phyloP scores from a whole-genome alignment of 2,113 vertebrate species.

The Oreochromis tanganicae region DNA sequence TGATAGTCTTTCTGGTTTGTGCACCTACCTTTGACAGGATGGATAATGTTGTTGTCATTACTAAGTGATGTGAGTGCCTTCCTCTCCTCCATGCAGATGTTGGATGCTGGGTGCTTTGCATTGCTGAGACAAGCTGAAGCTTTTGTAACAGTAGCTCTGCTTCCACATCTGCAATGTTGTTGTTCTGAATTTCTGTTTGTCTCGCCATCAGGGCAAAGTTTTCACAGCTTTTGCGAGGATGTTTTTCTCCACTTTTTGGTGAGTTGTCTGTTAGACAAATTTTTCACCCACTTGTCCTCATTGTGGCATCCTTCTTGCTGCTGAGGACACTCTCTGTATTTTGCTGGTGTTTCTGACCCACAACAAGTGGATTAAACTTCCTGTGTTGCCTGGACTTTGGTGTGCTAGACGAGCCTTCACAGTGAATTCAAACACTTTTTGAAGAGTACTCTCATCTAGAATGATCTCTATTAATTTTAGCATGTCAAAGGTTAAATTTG shows the following conservation, averaged over 20 bases:
- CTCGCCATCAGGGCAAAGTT: not conserved
- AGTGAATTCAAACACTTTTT: not conserved
- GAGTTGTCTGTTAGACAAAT: not conserved
- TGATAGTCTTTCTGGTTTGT: not conserved
- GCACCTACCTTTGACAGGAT: not conserved
- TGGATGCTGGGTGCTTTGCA: not conserved
- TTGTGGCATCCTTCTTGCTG: not conserved
- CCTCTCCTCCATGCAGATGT: not conserved
- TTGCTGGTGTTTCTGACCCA: not conserved
- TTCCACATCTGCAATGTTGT: not conserved
- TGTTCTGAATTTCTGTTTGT: not conserved
- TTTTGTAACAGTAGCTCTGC: not conserved
- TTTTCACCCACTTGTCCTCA: not conserved
- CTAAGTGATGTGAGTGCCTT: not conserved
- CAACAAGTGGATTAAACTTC: not conserved
- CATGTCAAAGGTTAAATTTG: not conserved
- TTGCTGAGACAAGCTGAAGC: not conserved
- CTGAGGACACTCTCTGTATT: not conserved
- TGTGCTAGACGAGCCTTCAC: not conserved
- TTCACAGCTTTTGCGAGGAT: not conserved
- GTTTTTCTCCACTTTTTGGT: not conserved
- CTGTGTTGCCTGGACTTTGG: not conserved
- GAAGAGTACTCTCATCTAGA: not conserved
- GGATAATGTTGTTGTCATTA: not conserved
- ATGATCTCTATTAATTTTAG: fast-evolving